Conservation (phyloP, 2,797 vertebrate species). For the Gallinago solitaria region DNA sequence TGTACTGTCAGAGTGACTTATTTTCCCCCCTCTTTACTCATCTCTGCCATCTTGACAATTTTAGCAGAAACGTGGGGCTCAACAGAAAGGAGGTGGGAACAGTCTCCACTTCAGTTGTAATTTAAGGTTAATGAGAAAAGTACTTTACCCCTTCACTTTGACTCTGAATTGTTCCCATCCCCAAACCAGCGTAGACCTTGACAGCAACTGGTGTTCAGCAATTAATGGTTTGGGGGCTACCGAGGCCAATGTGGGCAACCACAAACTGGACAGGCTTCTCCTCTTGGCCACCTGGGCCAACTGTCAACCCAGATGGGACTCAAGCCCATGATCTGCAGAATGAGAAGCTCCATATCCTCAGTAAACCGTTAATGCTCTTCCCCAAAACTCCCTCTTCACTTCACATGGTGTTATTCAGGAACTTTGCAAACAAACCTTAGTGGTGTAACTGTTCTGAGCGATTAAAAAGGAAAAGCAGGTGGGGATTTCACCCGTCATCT, state of each 20-base stretch:
- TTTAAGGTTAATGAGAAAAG: not conserved
- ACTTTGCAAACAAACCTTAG: not conserved
- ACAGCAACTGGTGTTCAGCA: not conserved
- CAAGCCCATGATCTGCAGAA: fast-evolving
- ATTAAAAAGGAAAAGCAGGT: not conserved
- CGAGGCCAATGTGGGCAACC: fast-evolving
- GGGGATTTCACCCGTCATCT: not conserved
- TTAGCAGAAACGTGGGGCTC: not conserved
- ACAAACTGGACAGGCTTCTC: not conserved
- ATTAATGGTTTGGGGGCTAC: not conserved
- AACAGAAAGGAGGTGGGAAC: not conserved
- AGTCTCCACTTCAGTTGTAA: not conserved
- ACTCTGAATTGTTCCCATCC: not conserved
- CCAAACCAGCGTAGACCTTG: not conserved
- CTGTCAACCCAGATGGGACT: not conserved
- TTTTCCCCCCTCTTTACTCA: not conserved
- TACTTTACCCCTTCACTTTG: fast-evolving
- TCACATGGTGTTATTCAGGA: not conserved
- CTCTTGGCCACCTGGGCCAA: not conserved
- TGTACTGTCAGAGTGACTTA: not conserved
- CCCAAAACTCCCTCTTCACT: not conserved
- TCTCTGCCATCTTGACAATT: not conserved
- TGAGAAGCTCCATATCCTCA: not conserved
- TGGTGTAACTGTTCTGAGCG: fast-evolving
- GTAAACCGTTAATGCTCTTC: not conserved